Evolutionary conservation across 2,888 invertebrate species (phyloP).

Genomic region (Tetramorium bicarinatum): DNA sequence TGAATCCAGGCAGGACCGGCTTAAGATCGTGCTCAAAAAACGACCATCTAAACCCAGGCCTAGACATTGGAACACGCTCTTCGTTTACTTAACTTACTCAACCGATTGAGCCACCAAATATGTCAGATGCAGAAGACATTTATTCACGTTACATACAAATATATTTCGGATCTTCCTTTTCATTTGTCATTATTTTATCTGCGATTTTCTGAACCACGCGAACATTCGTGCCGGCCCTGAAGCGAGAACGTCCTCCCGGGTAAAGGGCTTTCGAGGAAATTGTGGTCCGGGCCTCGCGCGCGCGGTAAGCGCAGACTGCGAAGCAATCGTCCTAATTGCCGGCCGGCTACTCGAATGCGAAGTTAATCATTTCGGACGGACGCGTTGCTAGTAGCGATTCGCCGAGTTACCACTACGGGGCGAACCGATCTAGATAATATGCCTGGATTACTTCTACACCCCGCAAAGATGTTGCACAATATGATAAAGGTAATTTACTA

Average conservation of each 20-base stretch:
- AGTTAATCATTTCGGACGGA: slow-evolving; percentile 78
- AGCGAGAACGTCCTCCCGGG: slow-evolving; percentile 20
- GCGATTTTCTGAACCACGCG: background rate
- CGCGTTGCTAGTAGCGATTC: slow-evolving; percentile 62
- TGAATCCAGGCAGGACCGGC: slow-evolving; percentile 53
- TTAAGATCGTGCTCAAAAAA: slow-evolving; percentile 45
- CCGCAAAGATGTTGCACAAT: background rate
- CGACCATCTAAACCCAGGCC: slow-evolving; percentile 22
- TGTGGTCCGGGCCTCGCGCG: slow-evolving; percentile 62
- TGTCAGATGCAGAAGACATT: background rate
- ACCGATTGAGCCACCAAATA: background rate
- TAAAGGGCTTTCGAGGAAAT: slow-evolving; percentile 72
- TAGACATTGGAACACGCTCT: background rate
- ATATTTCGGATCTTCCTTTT: background rate
- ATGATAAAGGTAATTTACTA: background rate
- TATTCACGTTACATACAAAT: background rate
- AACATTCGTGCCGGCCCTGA: slow-evolving; percentile 38
- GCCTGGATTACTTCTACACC: slow-evolving; percentile 18
- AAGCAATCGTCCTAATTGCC: slow-evolving; percentile 79
- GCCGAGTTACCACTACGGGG: slow-evolving; percentile 16
- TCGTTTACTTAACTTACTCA: slow-evolving; percentile 8
- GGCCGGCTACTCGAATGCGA: slow-evolving; percentile 68
- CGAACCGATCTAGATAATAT: slow-evolving; percentile 36
- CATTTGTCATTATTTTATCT: background rate
- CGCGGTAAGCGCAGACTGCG: slow-evolving; percentile 54